These are phyloP conservation scores for Ceramica pisi DNA, from an alignment of 2,888 invertebrate species.

Conservation along the genomic window DNA sequence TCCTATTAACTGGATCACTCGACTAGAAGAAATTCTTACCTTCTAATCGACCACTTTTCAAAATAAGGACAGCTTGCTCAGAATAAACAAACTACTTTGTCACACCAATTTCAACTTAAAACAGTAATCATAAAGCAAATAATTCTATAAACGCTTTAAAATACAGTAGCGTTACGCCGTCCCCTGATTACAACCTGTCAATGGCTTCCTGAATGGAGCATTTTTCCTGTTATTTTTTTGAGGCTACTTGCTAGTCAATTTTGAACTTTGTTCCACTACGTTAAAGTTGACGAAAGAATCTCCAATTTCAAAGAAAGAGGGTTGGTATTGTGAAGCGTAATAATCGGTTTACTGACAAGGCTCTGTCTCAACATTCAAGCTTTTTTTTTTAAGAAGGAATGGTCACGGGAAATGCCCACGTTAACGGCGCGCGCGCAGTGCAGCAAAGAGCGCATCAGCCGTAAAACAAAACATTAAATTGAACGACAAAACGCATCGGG, in stretches of 20 bases:
- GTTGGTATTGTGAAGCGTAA: slow-evolving; percentile 55
- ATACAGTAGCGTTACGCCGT: slow-evolving; percentile 60
- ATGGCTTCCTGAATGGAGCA: slow-evolving; percentile 53
- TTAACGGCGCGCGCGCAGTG: slow-evolving; percentile 54
- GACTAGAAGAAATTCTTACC: slow-evolving; percentile 42
- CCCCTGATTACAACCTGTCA: slow-evolving; percentile 65
- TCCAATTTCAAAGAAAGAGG: slow-evolving; percentile 27
- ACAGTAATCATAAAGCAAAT: slow-evolving; percentile 22
- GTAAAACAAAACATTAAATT: slow-evolving; percentile 35
- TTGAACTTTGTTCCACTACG: slow-evolving; percentile 9
- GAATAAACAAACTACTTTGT: slow-evolving; percentile 36
- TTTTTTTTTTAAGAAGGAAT: slow-evolving; percentile 58
- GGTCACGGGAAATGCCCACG: slow-evolving; percentile 80
- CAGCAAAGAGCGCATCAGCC: slow-evolving; percentile 30
- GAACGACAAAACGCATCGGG: slow-evolving; percentile 29
- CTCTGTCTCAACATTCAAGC: slow-evolving; percentile 64
- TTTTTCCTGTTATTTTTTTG: slow-evolving; percentile 49
- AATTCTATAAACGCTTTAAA: slow-evolving; percentile 20
- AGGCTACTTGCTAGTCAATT: slow-evolving; percentile 9
- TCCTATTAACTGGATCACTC: slow-evolving; percentile 42
- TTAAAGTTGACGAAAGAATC: slow-evolving; percentile 3
- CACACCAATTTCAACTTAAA: slow-evolving; percentile 33
- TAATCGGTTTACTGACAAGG: slow-evolving; percentile 58
- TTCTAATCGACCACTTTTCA: slow-evolving; percentile 42
- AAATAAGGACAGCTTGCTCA: slow-evolving; percentile 34